These are phyloP conservation scores for Drosophila subpulchrella DNA, from an alignment of 1,140 invertebrate species.

Conservation along the genomic window DNA sequence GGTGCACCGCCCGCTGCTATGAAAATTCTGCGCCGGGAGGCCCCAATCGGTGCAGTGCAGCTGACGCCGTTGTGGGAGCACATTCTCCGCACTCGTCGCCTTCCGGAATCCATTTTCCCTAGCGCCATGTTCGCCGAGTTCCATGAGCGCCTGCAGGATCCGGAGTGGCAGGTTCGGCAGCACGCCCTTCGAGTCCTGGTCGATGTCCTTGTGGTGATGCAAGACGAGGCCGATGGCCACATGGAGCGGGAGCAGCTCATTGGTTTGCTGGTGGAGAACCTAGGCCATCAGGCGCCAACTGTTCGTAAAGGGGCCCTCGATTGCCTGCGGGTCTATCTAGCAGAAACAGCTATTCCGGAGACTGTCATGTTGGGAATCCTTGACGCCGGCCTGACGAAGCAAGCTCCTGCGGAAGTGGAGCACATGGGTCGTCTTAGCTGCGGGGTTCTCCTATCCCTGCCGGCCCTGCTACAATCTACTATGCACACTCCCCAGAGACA, in stretches of 20 bases:
- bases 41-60: conserved; percentile 82
- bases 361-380: conserved; percentile 87
- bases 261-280: conserved; percentile 89
- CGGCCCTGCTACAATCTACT: conserved; percentile 87
- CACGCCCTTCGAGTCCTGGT: conserved; percentile 91
- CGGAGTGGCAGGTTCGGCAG: conserved; percentile 92
- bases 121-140: conserved; percentile 88
- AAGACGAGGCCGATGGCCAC: conserved; percentile 87
- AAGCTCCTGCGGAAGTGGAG: conserved; percentile 85
- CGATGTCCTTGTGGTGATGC: conserved; percentile 89
- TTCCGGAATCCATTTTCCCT: conserved; percentile 88
- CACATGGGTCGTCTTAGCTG: conserved; percentile 87
- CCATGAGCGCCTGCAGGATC: conserved; percentile 89
- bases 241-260: conserved; percentile 86
- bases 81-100: conserved; percentile 87
- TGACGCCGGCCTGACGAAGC: conserved; percentile 87
- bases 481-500: conserved; percentile 83
- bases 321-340: conserved; percentile 88
- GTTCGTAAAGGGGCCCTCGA: conserved; percentile 91
- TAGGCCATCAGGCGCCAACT: conserved; percentile 90
- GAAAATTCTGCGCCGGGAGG: conserved; percentile 56
- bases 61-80: conserved; percentile 92
- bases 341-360: conserved; percentile 87
- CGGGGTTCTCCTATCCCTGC: conserved; percentile 88
- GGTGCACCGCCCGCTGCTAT: background rate